Evolutionary conservation across 2,888 invertebrate species (phyloP).

Genomic region (Eupithecia pulchellata): DNA sequence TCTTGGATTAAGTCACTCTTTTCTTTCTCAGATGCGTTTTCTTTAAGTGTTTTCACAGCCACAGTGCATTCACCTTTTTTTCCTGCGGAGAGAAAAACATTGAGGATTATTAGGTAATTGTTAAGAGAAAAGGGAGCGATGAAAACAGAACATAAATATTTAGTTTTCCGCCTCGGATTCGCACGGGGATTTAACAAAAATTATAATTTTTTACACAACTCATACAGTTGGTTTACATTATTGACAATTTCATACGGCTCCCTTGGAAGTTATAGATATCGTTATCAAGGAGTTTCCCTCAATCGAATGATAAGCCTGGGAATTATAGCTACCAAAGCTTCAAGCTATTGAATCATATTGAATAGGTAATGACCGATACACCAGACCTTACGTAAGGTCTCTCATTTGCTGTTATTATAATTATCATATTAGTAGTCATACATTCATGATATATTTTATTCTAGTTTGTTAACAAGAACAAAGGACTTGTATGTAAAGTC

Average conservation of each 20-base stretch:
- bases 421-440: neutral
- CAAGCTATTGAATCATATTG: neutral
- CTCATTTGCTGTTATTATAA: neutral
- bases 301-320: neutral
- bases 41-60: constrained; percentile 97
- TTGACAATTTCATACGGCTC: no score
- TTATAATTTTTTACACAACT: no score
- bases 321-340: neutral
- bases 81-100: constrained; percentile 68
- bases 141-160: no score
- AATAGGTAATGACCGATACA: neutral
- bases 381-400: neutral
- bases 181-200: no score
- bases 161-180: no score
- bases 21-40: constrained; percentile 95
- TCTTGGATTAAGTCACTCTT: constrained; percentile 94
- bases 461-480: neutral
- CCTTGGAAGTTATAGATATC: no score
- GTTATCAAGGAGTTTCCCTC: neutral
- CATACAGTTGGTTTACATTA: no score
- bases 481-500: constrained; percentile 1
- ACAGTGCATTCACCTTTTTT: constrained; percentile 91
- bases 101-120: no score
- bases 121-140: no score
- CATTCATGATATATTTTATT: neutral